Conservation (phyloP, 1,140 invertebrate genomes). For the Heliconius himera region DNA sequence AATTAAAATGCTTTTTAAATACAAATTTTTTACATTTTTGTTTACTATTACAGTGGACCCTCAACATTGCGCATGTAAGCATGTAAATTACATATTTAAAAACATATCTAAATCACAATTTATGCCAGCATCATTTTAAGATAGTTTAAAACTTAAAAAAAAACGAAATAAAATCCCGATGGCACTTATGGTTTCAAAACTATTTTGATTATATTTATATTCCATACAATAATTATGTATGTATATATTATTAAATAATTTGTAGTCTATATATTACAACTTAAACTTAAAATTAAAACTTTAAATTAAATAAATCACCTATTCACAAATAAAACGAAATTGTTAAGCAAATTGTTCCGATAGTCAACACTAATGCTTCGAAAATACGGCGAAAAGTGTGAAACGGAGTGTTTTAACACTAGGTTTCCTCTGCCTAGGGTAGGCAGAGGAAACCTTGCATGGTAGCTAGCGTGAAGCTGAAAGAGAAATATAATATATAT, state of each 20-base stretch:
- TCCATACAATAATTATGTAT: not conserved
- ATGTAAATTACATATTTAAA: not conserved
- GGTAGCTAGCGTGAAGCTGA: too few relatives aligned
- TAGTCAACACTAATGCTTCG: too few relatives aligned
- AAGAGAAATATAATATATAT: too few relatives aligned
- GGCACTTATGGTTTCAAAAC: slow-evolving; percentile 13
- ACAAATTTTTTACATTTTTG: not conserved
- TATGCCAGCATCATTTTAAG: not conserved
- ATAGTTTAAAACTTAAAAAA: not conserved
- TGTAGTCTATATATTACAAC: not conserved
- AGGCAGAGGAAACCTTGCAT: too few relatives aligned
- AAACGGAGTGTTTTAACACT: too few relatives aligned
- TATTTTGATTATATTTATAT: not conserved
- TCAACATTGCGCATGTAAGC: not conserved
- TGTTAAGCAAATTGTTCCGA: too few relatives aligned
- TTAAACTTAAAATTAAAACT: not conserved
- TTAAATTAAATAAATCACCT: not conserved
- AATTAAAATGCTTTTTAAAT: slow-evolving; percentile 1
- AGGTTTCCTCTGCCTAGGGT: too few relatives aligned
- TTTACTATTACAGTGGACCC: not conserved
- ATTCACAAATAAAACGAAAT: not conserved
- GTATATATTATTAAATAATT: not conserved
- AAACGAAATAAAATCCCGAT: not conserved
- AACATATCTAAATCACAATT: not conserved
- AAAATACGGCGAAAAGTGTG: too few relatives aligned